Conservation (phyloP, 2,888 invertebrate genomes). For the Aphodius sticticus region DNA sequence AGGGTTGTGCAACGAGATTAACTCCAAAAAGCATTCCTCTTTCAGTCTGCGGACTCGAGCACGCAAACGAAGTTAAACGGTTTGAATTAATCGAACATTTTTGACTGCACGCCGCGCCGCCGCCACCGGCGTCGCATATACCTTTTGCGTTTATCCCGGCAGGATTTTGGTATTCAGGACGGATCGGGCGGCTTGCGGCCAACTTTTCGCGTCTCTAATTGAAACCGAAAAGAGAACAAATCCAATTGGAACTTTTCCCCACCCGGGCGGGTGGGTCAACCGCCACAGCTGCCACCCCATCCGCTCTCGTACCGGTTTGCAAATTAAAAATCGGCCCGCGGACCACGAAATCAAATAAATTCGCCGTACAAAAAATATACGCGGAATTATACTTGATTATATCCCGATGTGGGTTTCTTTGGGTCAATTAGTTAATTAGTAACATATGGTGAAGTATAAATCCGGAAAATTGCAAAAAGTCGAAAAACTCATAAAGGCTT, state of each 20-base stretch:
- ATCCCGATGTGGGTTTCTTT: not conserved
- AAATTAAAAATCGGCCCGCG: slow-evolving; percentile 4
- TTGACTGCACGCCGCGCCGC: not conserved
- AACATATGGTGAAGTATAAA: not conserved
- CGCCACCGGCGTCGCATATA: not conserved
- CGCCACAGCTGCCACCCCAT: not conserved
- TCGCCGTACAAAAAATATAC: not conserved
- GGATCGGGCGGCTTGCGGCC: not conserved
- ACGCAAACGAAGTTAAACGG: not conserved
- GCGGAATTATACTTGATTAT: not conserved
- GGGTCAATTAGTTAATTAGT: not conserved
- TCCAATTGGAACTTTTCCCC: slow-evolving; percentile 12
- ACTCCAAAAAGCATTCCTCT: not conserved
- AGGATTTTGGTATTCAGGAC: not conserved
- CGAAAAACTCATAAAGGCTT: too few species aligned
- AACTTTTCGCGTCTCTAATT: slow-evolving; percentile 26
- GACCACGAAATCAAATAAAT: not conserved
- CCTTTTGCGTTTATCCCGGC: not conserved
- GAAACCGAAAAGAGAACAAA: slow-evolving; percentile 21
- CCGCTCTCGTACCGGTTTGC: not conserved
- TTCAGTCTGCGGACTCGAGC: not conserved
- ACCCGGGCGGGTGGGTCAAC: not conserved
- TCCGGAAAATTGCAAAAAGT: too few species aligned
- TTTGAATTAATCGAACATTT: not conserved
- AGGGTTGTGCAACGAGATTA: not conserved